Base-by-base conservation (phyloP, 2,113 vertebrate genomes). In the Craseonycteris thonglongyai region DNA sequence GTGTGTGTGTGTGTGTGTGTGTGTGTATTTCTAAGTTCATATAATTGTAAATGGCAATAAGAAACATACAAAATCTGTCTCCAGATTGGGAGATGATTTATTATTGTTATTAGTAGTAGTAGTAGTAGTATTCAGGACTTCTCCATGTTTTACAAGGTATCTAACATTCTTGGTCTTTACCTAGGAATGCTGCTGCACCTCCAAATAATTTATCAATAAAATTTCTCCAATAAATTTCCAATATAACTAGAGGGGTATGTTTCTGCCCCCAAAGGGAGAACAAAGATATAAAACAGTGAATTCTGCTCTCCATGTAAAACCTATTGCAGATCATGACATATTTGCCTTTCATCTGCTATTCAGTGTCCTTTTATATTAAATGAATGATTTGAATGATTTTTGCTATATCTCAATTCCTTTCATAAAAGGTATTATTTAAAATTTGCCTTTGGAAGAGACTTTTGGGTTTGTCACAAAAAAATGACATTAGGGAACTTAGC, bases 191-290 rank as follows among this genome's bases (percentile, higher is more conserved):
- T 85, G 5, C 8, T 72, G 3, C 15, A 54, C 3, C 13, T 40
- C 5, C 42, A 56, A 76, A 71, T 92, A 85, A 61, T 59, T 80
- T 83, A 95, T 93, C 35, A 40, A 59, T 90, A 5, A 90, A 69
- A 92, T 65, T 38, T 1, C 33, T 75, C 54, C 30, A 75, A 24
- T 47, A 78, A 69, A 56, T 80, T 74, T 90, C 16, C 7, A 84
- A 59, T 83, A 85, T 90, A 15, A 59, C 35, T 21, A 65, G 0
- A 76, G 2, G 9, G 9, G 2, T 51, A 2, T 66, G 14, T 24
- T 69, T 81, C 47, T 71, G 22, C 19, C 14, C 5, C 18, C 3
- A 45, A 30, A 10, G n/a, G 85, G 13, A 80, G 6, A 21, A 40
- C 8, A 33, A 38, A 30, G 3, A 28, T n/a, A 40, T 45, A 87